Evolutionary conservation across 2,797 vertebrate species (phyloP).

Genomic region (Acrocephalus scirpaceus): DNA sequence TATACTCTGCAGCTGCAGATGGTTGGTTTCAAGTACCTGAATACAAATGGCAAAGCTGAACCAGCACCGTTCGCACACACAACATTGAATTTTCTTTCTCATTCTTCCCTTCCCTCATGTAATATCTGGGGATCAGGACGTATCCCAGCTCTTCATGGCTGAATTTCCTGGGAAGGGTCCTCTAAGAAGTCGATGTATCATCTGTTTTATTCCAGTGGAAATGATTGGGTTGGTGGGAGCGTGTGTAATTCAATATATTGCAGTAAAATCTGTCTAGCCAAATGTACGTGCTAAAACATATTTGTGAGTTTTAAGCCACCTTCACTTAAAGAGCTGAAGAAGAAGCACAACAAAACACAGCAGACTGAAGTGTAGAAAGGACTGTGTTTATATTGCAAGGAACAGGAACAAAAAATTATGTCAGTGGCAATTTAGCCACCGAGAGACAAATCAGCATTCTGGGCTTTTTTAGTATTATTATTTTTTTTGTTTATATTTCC

Average conservation of each 20-base stretch:
- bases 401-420: background rate
- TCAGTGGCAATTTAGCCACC: background rate
- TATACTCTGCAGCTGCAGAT: background rate
- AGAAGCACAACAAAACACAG: background rate
- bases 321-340: background rate
- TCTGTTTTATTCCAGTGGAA: background rate
- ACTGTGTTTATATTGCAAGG: background rate
- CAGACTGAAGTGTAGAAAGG: background rate
- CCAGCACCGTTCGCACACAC: fast-evolving
- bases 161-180: background rate
- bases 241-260: background rate
- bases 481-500: background rate
- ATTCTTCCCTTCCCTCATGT: background rate
- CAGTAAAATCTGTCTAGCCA: background rate
- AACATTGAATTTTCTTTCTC: background rate
- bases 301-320: background rate
- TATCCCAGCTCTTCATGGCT: background rate
- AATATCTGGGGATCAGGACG: background rate
- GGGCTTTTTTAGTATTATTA: background rate
- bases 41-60: background rate
- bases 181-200: background rate
- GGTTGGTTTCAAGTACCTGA: background rate
- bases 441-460: background rate
- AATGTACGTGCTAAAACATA: fast-evolving
- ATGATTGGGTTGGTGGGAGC: fast-evolving